Evolutionary conservation across 2,113 vertebrate species (phyloP).

Genomic region (Gymnarchus niloticus): DNA sequence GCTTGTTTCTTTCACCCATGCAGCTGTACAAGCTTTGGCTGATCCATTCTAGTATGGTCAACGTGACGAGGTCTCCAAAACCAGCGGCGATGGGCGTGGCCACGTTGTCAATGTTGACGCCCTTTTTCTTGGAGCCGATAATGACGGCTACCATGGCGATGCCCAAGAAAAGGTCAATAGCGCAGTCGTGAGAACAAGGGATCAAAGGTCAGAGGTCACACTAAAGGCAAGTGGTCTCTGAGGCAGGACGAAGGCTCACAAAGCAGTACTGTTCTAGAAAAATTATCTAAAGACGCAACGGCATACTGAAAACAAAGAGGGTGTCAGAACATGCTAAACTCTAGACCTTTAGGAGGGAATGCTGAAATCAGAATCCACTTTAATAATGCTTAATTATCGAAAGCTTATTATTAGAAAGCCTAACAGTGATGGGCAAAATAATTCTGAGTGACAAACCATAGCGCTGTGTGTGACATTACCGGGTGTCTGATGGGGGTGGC

Average conservation of each 20-base stretch:
- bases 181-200: neutral
- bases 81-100: slow-evolving; percentile 96
- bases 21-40: slow-evolving; percentile 90
- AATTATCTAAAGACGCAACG: no score
- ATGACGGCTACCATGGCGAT: slow-evolving; percentile 97
- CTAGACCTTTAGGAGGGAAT: no score
- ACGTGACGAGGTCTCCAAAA: slow-evolving; percentile 92
- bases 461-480: neutral
- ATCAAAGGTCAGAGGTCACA: slow-evolving; percentile 11
- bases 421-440: neutral
- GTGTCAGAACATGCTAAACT: no score
- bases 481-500: neutral
- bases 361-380: neutral
- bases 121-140: slow-evolving; percentile 92
- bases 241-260: neutral
- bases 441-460: neutral
- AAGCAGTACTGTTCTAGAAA: neutral
- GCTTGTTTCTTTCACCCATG: slow-evolving; percentile 70
- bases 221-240: neutral
- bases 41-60: slow-evolving; percentile 93
- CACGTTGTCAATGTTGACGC: slow-evolving; percentile 95
- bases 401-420: neutral
- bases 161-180: slow-evolving; percentile 53
- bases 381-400: neutral
- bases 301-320: no score